Evolutionary conservation across 1,140 invertebrate genomes (phyloP).

Genomic region (Atopsyche davidsoni): DNA sequence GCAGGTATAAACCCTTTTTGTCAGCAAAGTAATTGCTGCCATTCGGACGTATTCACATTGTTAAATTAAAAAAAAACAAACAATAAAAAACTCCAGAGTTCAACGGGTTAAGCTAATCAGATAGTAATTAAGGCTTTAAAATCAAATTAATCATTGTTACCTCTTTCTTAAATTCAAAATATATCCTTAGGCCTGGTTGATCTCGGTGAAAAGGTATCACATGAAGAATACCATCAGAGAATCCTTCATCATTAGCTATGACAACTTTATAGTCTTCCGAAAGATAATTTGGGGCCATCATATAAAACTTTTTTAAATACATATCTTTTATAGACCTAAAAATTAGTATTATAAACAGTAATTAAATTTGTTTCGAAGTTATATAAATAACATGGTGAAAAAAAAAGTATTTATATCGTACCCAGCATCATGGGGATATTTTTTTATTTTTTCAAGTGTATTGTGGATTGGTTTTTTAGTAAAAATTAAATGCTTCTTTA

Average conservation of each 20-base stretch:
- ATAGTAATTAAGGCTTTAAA: neutral
- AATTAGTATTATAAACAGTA: conserved; percentile 22
- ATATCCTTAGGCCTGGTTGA: conserved; percentile 59
- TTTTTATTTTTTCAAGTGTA: conserved; percentile 55
- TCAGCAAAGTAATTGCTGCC: too few relatives aligned
- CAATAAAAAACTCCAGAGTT: too few relatives aligned
- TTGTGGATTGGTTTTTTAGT: conserved; percentile 67
- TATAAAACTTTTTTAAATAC: conserved; percentile 71
- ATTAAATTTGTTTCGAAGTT: conserved; percentile 8
- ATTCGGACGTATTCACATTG: too few relatives aligned
- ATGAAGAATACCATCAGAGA: conserved; percentile 54
- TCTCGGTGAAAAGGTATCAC: conserved; percentile 65
- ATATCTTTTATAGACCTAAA: conserved; percentile 64
- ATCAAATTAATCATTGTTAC: conserved; percentile 35
- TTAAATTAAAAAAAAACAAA: too few relatives aligned
- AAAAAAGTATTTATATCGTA: conserved; percentile 39
- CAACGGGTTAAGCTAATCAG: conserved; percentile 1
- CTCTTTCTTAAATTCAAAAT: conserved; percentile 53
- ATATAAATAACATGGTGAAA: conserved; percentile 2
- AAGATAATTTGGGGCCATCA: conserved; percentile 73
- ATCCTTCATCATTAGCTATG: conserved; percentile 55
- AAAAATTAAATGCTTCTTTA: conserved; percentile 66
- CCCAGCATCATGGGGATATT: conserved; percentile 38
- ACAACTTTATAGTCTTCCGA: conserved; percentile 67
- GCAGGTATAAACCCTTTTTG: too few relatives aligned